phyloP scores from a whole-genome alignment of 1,140 invertebrate species.

The Trichogramma pretiosum region DNA sequence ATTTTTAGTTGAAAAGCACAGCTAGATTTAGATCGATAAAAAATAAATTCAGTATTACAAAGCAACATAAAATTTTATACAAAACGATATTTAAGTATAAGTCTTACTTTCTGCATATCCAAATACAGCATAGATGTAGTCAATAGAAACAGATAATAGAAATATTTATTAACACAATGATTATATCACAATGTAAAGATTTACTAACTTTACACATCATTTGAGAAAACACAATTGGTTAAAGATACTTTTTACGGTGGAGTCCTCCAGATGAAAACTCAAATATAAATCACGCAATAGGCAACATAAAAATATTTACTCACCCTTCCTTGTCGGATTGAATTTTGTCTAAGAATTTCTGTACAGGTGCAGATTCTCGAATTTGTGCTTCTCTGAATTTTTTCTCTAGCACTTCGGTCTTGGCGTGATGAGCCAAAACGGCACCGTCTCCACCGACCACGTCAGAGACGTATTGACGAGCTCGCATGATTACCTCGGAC shows the following conservation, averaged over 20 bases:
- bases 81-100: too few species aligned
- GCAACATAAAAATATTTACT: too few species aligned
- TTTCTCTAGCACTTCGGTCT: constrained; percentile 77
- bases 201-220: too few species aligned
- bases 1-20: too few species aligned
- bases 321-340: constrained; percentile 85
- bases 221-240: too few species aligned
- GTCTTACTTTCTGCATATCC: constrained; percentile 37
- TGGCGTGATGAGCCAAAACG: constrained; percentile 74
- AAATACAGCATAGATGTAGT: constrained; percentile 25
- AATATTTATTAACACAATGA: constrained; percentile 19
- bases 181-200: too few species aligned
- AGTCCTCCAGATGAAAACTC: too few species aligned
- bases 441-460: constrained; percentile 74
- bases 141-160: constrained; percentile 17
- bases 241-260: too few species aligned
- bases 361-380: constrained; percentile 64
- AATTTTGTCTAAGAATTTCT: constrained; percentile 85
- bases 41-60: too few species aligned
- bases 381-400: constrained; percentile 71
- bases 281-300: too few species aligned
- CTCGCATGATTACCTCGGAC: constrained; percentile 93
- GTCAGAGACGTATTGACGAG: constrained; percentile 84
- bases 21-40: too few species aligned
- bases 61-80: too few species aligned